These are phyloP conservation scores for Pyrochroa serraticornis DNA, from an alignment of 2,888 invertebrate species.

Conservation along the genomic window DNA sequence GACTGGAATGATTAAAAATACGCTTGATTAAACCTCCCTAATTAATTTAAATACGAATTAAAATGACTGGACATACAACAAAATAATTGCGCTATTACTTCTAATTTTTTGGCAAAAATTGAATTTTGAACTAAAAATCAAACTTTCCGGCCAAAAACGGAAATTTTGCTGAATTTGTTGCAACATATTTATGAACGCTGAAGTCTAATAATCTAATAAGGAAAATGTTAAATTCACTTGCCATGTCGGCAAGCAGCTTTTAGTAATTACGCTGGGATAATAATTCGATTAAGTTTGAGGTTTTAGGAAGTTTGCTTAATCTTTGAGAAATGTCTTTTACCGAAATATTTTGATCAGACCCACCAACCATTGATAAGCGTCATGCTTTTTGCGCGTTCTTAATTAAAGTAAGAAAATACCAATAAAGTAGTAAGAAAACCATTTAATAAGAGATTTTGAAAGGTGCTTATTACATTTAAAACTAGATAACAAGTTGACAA, in stretches of 20 bases:
- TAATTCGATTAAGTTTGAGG: slow-evolving; percentile 21
- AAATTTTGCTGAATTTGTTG: not conserved
- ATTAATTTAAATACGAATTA: not conserved
- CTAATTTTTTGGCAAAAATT: too few relatives aligned
- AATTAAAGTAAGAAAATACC: too few relatives aligned
- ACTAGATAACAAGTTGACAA: too few relatives aligned
- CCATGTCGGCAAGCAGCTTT: slow-evolving; percentile 24
- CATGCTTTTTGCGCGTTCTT: too few relatives aligned
- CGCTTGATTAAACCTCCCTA: not conserved
- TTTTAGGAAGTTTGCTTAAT: slow-evolving; percentile 23
- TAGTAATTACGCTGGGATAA: slow-evolving; percentile 18
- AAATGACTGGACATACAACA: too few relatives aligned
- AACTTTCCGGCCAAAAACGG: not conserved
- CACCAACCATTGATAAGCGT: too few relatives aligned
- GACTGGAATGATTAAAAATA: not conserved
- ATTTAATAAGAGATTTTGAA: too few relatives aligned
- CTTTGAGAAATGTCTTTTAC: slow-evolving; percentile 14
- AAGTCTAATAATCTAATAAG: slow-evolving; percentile 18
- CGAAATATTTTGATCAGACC: slow-evolving; percentile 2
- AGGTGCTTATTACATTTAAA: too few relatives aligned
- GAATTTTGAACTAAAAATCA: too few relatives aligned
- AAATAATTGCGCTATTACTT: too few relatives aligned
- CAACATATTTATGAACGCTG: slow-evolving; percentile 11
- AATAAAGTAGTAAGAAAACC: too few relatives aligned
- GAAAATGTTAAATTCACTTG: slow-evolving; percentile 22